phyloP scores from a whole-genome alignment of 2,797 vertebrate species.

The Tympanoctomys barrerae region DNA sequence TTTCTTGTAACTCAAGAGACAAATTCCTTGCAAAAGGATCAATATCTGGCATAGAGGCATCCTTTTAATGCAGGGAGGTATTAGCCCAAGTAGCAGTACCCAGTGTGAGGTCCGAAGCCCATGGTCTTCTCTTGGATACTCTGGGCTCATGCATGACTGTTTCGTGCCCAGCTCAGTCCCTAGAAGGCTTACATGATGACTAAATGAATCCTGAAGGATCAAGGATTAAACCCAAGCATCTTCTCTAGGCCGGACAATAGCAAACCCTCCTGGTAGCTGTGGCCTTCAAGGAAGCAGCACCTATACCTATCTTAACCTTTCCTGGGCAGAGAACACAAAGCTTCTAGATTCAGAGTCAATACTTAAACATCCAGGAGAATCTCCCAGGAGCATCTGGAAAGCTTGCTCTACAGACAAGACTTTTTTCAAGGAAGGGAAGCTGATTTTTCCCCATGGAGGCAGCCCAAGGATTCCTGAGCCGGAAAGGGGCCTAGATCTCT shows the following conservation, averaged over 20 bases:
- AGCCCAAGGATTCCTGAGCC: not conserved
- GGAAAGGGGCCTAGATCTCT: not conserved
- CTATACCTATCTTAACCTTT: not conserved
- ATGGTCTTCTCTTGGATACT: not conserved
- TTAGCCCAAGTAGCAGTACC: not conserved
- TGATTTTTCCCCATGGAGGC: not conserved
- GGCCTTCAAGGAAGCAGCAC: not conserved
- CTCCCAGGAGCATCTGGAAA: not conserved
- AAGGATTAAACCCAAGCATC: not conserved
- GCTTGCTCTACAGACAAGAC: not conserved
- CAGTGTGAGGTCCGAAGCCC: not conserved
- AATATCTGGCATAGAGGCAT: not conserved
- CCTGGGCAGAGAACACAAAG: not conserved
- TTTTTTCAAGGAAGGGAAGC: not conserved
- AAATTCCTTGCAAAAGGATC: slow-evolving; percentile 30
- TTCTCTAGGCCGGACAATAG: not conserved
- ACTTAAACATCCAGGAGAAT: not conserved
- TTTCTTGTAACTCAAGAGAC: not conserved
- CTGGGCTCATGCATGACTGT: not conserved
- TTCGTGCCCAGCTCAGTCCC: not conserved
- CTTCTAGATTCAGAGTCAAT: not conserved
- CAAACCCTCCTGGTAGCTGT: not conserved
- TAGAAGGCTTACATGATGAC: rapidly evolving
- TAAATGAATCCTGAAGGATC: not conserved
- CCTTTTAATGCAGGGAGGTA: not conserved